Evolutionary conservation across 2,888 invertebrate genomes (phyloP).

Genomic region (Epirrhoe tristata): DNA sequence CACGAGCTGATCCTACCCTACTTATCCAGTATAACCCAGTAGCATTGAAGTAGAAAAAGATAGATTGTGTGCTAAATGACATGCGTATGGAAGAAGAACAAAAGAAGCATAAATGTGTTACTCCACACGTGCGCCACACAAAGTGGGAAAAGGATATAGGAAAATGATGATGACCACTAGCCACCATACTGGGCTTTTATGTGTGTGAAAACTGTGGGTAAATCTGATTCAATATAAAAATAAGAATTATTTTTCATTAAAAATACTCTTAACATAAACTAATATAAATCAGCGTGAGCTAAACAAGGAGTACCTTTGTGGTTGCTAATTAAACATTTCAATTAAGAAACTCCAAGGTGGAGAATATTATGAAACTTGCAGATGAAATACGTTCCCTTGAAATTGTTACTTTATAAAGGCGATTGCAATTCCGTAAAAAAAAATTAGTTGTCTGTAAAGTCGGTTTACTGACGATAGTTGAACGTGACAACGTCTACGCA

Average conservation of each 20-base stretch:
- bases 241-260: no score
- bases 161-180: no score
- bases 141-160: no score
- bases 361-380: constrained; percentile 2
- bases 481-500: no score
- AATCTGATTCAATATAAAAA: no score
- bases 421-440: not conserved
- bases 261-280: not conserved
- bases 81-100: no score
- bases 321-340: constrained; percentile 18
- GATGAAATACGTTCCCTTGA: not conserved
- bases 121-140: no score
- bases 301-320: not conserved
- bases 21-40: not conserved
- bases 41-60: not conserved
- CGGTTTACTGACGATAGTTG: no score
- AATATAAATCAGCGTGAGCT: not conserved
- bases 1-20: constrained; percentile 18
- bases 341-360: constrained; percentile 13
- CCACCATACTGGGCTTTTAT: no score
- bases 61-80: no score
- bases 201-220: no score
- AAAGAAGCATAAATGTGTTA: no score
- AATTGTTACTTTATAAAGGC: not conserved
- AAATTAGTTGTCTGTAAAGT: not conserved